Percentiles rank a stretch among this genome's conserved stretches.
Conservation (phyloP, 2,113 vertebrate species). For the Micronycteris hirsuta region DNA sequence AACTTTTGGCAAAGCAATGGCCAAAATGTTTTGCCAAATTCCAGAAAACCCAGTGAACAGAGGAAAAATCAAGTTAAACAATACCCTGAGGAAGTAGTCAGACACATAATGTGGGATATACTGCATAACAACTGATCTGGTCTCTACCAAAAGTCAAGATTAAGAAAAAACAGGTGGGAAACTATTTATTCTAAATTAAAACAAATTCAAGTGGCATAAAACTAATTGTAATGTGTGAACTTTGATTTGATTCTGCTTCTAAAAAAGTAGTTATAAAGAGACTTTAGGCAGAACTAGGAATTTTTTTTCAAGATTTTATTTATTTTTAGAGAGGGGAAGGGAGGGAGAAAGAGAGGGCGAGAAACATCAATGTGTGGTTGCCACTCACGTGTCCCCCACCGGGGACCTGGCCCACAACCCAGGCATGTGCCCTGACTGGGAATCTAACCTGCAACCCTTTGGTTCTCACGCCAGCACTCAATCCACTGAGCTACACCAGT, state of each 20-base stretch:
- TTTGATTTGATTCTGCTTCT: background rate
- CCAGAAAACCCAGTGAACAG: background rate
- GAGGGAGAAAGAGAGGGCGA: too few species aligned
- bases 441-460: too few species aligned
- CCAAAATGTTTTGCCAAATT: background rate
- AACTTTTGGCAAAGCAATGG: background rate
- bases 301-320: too few species aligned
- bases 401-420: too few species aligned
- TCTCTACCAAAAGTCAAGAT: background rate
- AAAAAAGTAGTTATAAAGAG: background rate
- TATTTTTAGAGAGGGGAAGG: too few species aligned
- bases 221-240: background rate
- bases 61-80: background rate
- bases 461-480: too few species aligned
- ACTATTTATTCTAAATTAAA: constrained; percentile 22
- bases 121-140: background rate
- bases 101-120: background rate
- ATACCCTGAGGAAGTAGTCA: constrained; percentile 20
- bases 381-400: too few species aligned
- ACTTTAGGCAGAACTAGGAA: background rate
- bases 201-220: background rate
- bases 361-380: too few species aligned
- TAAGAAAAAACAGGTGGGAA: background rate
- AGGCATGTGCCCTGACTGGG: too few species aligned
- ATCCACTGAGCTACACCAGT: too few species aligned